Evolutionary conservation across 2,113 vertebrate genomes (phyloP).

Genomic region (Neotoma lepida): DNA sequence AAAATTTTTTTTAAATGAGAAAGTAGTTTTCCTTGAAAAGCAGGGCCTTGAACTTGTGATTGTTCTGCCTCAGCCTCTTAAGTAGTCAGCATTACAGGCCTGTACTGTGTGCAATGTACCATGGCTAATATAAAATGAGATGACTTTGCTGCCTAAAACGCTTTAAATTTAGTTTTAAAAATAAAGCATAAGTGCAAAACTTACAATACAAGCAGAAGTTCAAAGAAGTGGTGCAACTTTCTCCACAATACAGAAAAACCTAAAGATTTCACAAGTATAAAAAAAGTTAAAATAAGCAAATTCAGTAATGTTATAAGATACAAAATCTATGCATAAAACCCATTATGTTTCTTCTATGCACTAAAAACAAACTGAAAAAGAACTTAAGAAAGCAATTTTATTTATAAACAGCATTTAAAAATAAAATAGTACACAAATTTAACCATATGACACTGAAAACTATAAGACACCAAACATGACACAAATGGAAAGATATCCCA

Average conservation of each 20-base stretch:
- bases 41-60: not conserved
- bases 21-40: not conserved
- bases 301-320: not conserved
- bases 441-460: not conserved
- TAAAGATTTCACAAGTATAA: not conserved
- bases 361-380: not conserved
- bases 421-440: not conserved
- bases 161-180: constrained; percentile 43
- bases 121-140: constrained; percentile 11
- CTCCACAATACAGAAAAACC: not conserved
- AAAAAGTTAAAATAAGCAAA: not conserved
- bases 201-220: constrained; percentile 7
- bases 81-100: not conserved
- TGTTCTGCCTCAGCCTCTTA: not conserved
- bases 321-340: not conserved
- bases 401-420: not conserved
- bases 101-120: not conserved
- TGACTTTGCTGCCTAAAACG: not conserved
- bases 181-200: not conserved
- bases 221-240: not conserved
- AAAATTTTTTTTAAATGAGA: not conserved
- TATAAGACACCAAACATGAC: not conserved
- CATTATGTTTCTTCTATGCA: not conserved
- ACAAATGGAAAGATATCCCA: not conserved
- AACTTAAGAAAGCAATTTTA: not conserved